Base-by-base conservation (phyloP, 2,888 invertebrate species). In the Syritta pipiens region DNA sequence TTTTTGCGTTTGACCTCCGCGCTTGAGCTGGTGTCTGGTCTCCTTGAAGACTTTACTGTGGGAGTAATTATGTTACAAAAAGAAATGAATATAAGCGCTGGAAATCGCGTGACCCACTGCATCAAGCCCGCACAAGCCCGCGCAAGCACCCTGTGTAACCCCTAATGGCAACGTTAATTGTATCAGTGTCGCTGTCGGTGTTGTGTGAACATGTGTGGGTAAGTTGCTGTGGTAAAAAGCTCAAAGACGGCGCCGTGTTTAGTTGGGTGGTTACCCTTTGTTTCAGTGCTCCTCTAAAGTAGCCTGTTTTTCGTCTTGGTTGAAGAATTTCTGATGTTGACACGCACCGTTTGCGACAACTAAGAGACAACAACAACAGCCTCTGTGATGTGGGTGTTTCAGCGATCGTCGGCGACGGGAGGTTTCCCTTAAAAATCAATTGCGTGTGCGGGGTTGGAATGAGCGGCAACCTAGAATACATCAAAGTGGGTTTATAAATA, bases 71-170 rank as follows among this genome's bases (percentile, higher is more conserved):
- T 12, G 53, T 63, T 53, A 63, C n/a, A n/a, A n/a, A n/a, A n/a
- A n/a, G n/a, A n/a, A n/a, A n/a, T n/a, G n/a, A n/a, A n/a, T n/a
- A n/a, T 42, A 62, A 63, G 51, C 24, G 42, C 63, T 32, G 22
- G 22, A 63, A 63, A 63, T 63, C 63, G 63, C 63, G 63, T 49
- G 62, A 62, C 14, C 40, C 62, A 40, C 5, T 22, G 20, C 10
- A 48, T n/a, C 40, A 42, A 14, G n/a, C 49, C 28, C 14, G 7
- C n/a, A n/a, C 37, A 5, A 3, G 9, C 28, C n/a, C 20, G 30
- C 42, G 6, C 32, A 20, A 3, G 5, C 5, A 12, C 14, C 1
- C 19, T 28, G 57, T 28, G 55, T 10, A 28, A 42, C 63, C 32
- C 51, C 24, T 63, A 63, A 53, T 32, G 42, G 42, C 42, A 7